phyloP scores from a whole-genome alignment of 2,888 invertebrate genomes.

The Abrostola triplasia region DNA sequence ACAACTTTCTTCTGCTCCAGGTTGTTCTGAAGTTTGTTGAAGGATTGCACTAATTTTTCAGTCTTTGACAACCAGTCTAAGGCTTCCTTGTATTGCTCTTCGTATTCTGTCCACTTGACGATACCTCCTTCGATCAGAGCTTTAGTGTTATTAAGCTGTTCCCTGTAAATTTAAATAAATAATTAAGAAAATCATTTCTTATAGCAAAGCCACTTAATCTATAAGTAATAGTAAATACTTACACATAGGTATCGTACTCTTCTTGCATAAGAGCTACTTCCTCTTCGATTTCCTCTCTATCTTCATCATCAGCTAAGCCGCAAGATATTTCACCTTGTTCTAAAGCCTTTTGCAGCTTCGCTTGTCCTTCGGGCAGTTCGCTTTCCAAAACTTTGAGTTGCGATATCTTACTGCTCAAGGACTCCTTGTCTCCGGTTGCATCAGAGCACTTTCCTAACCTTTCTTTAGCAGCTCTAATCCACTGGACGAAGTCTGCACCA shows the following conservation, averaged over 20 bases:
- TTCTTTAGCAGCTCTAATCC: slow-evolving; percentile 97
- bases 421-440: slow-evolving; percentile 97
- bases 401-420: slow-evolving; percentile 94
- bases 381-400: slow-evolving; percentile 95
- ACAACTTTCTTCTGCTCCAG: slow-evolving; percentile 96
- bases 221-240: too few species aligned
- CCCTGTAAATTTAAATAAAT: slow-evolving; percentile 81
- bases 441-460: slow-evolving; percentile 96
- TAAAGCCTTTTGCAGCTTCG: slow-evolving; percentile 94
- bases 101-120: slow-evolving; percentile 98
- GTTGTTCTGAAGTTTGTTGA: slow-evolving; percentile 96
- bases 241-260: slow-evolving; percentile 95
- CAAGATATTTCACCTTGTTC: slow-evolving; percentile 96
- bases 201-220: not conserved
- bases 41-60: slow-evolving; percentile 95
- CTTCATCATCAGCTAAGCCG: slow-evolving; percentile 94
- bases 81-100: slow-evolving; percentile 96
- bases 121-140: slow-evolving; percentile 95
- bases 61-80: slow-evolving; percentile 96
- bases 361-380: slow-evolving; percentile 94
- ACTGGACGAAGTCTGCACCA: slow-evolving; percentile 96
- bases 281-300: slow-evolving; percentile 96
- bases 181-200: slow-evolving; percentile 6
- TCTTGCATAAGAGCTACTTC: slow-evolving; percentile 97
- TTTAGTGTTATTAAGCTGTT: slow-evolving; percentile 93